Conservation (phyloP, 2,888 invertebrate species). For the Dendrolimus houi region DNA sequence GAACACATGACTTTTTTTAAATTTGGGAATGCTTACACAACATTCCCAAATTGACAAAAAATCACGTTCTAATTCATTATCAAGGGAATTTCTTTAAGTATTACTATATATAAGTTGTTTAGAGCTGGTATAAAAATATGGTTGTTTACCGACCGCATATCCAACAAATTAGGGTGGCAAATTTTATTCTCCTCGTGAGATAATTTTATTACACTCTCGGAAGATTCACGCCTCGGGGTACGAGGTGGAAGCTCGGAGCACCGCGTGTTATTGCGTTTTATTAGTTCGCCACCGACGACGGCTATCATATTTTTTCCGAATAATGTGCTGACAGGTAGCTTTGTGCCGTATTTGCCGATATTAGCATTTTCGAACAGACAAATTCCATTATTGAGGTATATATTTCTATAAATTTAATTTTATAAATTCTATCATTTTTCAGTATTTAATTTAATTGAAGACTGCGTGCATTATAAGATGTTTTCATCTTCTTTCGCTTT, state of each 20-base stretch:
- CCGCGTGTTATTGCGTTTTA: constrained; percentile 64
- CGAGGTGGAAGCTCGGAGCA: constrained; percentile 19
- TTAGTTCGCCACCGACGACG: constrained; percentile 40
- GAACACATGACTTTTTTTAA: no score
- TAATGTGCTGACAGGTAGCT: constrained; percentile 45
- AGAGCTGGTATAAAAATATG: background rate
- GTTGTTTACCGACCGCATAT: constrained; percentile 1
- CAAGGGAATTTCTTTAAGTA: no score
- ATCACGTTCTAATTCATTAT: no score
- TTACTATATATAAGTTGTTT: background rate
- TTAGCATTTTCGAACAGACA: constrained; percentile 15
- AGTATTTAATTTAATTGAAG: no score
- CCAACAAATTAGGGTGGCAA: constrained; percentile 50
- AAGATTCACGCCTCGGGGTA: constrained; percentile 52
- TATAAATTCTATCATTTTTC: background rate
- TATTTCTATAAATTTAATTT: background rate
- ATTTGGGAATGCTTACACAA: no score
- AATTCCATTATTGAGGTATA: constrained; percentile 5
- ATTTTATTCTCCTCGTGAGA: constrained; percentile 53
- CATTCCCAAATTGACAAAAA: no score
- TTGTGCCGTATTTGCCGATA: constrained; percentile 34
- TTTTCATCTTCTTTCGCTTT: no score
- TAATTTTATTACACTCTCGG: constrained; percentile 61
- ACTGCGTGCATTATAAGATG: no score
- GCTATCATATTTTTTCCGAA: constrained; percentile 54